Conservation (phyloP, 2,113 vertebrate species). For the Mixornis gularis region DNA sequence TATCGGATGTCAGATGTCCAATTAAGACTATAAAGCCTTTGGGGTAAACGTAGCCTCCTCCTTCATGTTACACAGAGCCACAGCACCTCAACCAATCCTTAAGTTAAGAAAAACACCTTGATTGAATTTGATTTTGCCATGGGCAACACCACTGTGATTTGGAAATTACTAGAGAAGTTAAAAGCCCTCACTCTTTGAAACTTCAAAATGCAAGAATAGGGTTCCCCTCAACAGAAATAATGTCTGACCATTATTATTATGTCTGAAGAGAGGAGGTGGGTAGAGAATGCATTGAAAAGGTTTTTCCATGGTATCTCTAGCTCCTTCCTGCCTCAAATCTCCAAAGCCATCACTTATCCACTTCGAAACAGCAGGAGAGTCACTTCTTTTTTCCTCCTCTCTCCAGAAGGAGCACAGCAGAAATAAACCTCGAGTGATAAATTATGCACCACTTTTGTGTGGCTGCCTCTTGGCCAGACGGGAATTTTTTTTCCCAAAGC, state of each 20-base stretch:
- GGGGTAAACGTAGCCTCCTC: not conserved
- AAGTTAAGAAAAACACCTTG: not conserved
- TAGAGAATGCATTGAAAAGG: not conserved
- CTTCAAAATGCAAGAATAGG: not conserved
- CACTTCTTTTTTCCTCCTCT: slow-evolving; percentile 17
- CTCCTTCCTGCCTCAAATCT: slow-evolving; percentile 17
- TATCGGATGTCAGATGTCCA: slow-evolving; percentile 5
- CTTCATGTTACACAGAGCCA: not conserved
- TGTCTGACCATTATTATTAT: not conserved
- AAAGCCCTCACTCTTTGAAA: not conserved
- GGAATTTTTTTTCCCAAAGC: slow-evolving; percentile 66
- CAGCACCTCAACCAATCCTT: not conserved
- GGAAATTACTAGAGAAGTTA: not conserved
- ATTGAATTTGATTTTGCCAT: slow-evolving; percentile 3
- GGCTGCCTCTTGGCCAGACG: slow-evolving; percentile 65
- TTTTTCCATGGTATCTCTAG: slow-evolving; percentile 4
- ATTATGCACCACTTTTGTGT: slow-evolving; percentile 74
- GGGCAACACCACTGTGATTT: not conserved
- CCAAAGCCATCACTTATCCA: slow-evolving; percentile 26
- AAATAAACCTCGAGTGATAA: slow-evolving; percentile 69
- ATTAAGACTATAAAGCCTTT: slow-evolving; percentile 5
- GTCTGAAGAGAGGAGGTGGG: not conserved
- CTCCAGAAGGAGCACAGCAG: slow-evolving; percentile 51
- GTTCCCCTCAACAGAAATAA: not conserved
- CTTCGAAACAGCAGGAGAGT: slow-evolving; percentile 18